phyloP scores from a whole-genome alignment of 2,797 vertebrate genomes.

The Amblyraja radiata region DNA sequence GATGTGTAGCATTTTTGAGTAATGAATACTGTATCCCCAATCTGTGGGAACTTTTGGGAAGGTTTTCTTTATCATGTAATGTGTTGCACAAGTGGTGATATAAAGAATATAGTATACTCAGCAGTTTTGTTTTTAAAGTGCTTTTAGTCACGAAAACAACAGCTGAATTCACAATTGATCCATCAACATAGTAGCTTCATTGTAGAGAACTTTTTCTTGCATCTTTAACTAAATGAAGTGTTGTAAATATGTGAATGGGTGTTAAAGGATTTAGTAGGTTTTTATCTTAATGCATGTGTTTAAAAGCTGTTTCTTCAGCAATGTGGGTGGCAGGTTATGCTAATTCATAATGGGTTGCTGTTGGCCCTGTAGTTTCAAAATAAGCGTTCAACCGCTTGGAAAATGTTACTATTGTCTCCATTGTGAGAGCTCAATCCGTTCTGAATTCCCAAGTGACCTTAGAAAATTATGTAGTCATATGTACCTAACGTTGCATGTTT shows the following conservation, averaged over 20 bases:
- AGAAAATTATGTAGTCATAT: conserved; percentile 71
- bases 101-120: conserved; percentile 15
- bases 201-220: neutral
- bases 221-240: conserved; percentile 66
- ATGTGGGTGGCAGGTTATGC: conserved; percentile 96
- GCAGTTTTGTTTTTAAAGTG: conserved; percentile 34
- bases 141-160: conserved; percentile 14
- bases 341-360: conserved; percentile 93
- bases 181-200: conserved; percentile 35
- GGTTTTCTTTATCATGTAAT: neutral
- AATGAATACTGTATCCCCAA: conserved; percentile 10
- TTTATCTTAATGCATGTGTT: conserved; percentile 90
- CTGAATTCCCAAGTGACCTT: conserved; percentile 73
- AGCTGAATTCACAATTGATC: conserved; percentile 36
- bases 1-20: neutral
- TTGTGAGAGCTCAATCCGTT: conserved; percentile 76
- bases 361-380: conserved; percentile 92
- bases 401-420: conserved; percentile 94
- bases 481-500: conserved; percentile 77
- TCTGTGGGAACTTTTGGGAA: conserved; percentile 28
- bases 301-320: conserved; percentile 87
- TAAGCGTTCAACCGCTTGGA: conserved; percentile 90
- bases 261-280: conserved; percentile 87
- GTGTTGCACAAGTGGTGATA: conserved; percentile 29
- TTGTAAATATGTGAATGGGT: conserved; percentile 82